These are phyloP conservation scores for Microcebus murinus DNA, from an alignment of 2,113 vertebrate genomes.

Conservation along the genomic window DNA sequence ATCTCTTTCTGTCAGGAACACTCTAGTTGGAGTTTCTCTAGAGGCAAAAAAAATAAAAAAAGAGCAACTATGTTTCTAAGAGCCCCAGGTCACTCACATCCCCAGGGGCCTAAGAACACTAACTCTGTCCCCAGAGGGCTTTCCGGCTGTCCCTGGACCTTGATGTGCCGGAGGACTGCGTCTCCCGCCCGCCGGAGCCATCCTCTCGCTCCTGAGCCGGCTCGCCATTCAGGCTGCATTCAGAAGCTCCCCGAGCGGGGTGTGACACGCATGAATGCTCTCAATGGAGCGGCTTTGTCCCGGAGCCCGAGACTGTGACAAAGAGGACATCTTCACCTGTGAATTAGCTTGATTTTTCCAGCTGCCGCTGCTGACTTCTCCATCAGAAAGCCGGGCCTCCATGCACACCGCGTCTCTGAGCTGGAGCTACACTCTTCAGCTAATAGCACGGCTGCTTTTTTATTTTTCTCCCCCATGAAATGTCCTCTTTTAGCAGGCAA, in stretches of 20 bases:
- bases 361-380: slow-evolving; percentile 24
- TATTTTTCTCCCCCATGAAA: neutral
- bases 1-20: slow-evolving; percentile 29
- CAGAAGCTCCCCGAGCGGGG: slow-evolving; percentile 63
- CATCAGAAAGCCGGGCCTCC: neutral
- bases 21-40: slow-evolving; percentile 12
- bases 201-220: neutral
- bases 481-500: neutral
- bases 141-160: slow-evolving; percentile 32
- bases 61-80: slow-evolving; percentile 16
- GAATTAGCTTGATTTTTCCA: slow-evolving; percentile 73
- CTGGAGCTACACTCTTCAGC: neutral
- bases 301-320: slow-evolving; percentile 49
- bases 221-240: slow-evolving; percentile 57
- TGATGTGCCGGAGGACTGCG: slow-evolving; percentile 24
- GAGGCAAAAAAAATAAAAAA: neutral
- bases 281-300: slow-evolving; percentile 65
- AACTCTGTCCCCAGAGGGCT: slow-evolving; percentile 67
- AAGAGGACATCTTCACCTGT: slow-evolving; percentile 73
- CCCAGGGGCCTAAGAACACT: slow-evolving; percentile 59
- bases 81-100: slow-evolving; percentile 51
- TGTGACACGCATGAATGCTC: slow-evolving; percentile 58
- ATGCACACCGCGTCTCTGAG: neutral
- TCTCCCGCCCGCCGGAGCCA: slow-evolving; percentile 8
- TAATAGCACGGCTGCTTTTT: neutral